These are phyloP conservation scores for Chrysina gloriosa DNA, from an alignment of 2,888 invertebrate genomes.

Conservation along the genomic window DNA sequence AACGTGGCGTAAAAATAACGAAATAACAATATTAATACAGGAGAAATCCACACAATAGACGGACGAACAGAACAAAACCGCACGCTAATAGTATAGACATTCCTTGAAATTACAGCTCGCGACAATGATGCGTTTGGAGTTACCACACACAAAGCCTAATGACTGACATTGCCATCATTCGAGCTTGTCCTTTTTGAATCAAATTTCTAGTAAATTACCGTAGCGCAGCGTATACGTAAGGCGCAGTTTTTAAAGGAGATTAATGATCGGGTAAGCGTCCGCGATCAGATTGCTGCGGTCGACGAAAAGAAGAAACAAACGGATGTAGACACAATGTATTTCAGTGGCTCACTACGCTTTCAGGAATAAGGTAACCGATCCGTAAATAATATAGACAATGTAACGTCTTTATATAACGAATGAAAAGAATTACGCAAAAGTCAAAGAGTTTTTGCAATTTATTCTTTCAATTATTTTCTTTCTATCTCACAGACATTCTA, in stretches of 20 bases:
- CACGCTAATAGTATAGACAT: slow-evolving; percentile 10
- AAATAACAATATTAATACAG: slow-evolving; percentile 10
- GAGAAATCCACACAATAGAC: background rate
- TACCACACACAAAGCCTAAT: slow-evolving; percentile 26
- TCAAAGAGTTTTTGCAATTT: too few species aligned
- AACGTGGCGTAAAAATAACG: background rate
- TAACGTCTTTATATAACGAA: too few species aligned
- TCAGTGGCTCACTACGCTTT: background rate
- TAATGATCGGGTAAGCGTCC: slow-evolving; percentile 9
- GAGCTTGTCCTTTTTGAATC: slow-evolving; percentile 8
- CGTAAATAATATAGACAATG: background rate
- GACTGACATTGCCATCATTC: slow-evolving; percentile 15
- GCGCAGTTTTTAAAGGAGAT: slow-evolving; percentile 6
- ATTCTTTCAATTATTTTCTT: too few species aligned
- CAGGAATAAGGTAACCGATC: background rate
- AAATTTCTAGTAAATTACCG: slow-evolving; percentile 19
- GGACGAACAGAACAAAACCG: slow-evolving; percentile 5
- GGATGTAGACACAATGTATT: background rate
- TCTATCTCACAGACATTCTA: too few species aligned
- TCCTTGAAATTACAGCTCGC: slow-evolving; percentile 7
- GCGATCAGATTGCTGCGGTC: slow-evolving; percentile 2
- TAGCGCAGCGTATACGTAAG: background rate
- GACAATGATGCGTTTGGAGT: slow-evolving; percentile 13
- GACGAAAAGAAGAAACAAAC: background rate
- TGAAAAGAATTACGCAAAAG: too few species aligned